Conservation (phyloP, 2,888 invertebrate genomes). For the Lysandra bellargus region DNA sequence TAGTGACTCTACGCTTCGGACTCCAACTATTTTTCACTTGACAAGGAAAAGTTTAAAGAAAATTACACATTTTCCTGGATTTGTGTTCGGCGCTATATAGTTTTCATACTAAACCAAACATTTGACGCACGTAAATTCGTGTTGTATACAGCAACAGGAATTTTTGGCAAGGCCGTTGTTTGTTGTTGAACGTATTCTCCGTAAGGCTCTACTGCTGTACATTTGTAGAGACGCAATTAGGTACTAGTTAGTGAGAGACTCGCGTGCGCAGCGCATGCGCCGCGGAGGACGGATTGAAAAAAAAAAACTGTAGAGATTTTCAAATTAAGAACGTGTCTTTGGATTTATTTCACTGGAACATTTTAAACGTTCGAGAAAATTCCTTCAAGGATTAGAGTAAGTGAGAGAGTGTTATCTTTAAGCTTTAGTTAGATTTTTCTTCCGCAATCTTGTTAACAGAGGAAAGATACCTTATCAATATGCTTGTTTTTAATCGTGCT, state of each 20-base stretch:
- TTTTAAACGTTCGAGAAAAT: constrained; percentile 1
- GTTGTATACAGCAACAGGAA: neutral
- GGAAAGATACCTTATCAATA: constrained; percentile 21
- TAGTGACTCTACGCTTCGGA: too few species aligned
- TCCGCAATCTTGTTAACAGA: constrained; percentile 23
- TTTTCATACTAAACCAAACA: neutral
- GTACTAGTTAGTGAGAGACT: constrained; percentile 59
- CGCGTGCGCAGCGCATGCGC: constrained; percentile 72
- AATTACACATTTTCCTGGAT: neutral
- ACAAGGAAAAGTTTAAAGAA: neutral
- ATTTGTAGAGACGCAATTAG: constrained; percentile 34
- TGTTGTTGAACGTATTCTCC: constrained; percentile 34
- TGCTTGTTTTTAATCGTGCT: constrained; percentile 14
- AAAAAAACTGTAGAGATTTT: neutral
- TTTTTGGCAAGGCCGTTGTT: constrained; percentile 32
- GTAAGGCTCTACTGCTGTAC: constrained; percentile 36
- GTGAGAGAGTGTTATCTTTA: constrained; percentile 18
- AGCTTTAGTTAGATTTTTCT: constrained; percentile 12
- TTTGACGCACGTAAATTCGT: neutral
- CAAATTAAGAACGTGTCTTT: neutral
- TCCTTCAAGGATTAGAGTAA: neutral
- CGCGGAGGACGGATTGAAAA: constrained; percentile 30
- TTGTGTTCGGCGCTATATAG: neutral
- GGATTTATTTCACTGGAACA: neutral
- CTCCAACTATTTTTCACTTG: neutral